Percentiles rank a stretch among this genome's conserved stretches.
Conservation (phyloP, 2,113 vertebrate genomes). For the Microtus montanus region DNA sequence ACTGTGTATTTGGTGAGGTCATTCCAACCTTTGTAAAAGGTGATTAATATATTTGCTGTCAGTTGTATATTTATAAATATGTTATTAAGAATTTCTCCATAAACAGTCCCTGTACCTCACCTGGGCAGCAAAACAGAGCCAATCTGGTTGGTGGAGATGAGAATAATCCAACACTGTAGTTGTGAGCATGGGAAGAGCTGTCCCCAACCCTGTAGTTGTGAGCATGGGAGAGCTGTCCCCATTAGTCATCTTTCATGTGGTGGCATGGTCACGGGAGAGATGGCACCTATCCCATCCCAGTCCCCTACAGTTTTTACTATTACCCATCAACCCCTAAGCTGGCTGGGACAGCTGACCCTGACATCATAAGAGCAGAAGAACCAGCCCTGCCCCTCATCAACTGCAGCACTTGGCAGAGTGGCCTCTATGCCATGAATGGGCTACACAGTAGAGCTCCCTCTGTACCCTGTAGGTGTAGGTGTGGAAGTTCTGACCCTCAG, state of each 20-base stretch:
- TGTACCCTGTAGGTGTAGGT: neutral
- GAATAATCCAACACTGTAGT: neutral
- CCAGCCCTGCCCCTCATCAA: neutral
- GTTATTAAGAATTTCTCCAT: neutral
- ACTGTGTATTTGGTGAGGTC: neutral
- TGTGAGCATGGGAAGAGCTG: neutral
- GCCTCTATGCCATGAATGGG: neutral
- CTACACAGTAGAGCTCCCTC: neutral
- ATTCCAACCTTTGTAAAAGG: neutral
- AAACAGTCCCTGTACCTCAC: rapidly evolving
- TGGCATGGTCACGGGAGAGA: neutral
- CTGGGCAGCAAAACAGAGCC: neutral
- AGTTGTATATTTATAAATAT: neutral
- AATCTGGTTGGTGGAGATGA: neutral
- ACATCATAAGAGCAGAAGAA: neutral
- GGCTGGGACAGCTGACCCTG: neutral
- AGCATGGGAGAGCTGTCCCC: neutral
- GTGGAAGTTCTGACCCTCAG: neutral
- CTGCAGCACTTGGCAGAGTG: neutral
- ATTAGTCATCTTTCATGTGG: neutral
- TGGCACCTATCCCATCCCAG: neutral
- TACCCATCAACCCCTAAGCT: too few relatives aligned
- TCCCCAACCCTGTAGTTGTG: neutral
- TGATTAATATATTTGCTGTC: neutral
- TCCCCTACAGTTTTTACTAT: too few relatives aligned